A percentile compares a stretch with the other conserved stretches of the same genome.
Evolutionary conservation across 2,888 invertebrate species (phyloP).

Genomic region (Calameuta idolon): DNA sequence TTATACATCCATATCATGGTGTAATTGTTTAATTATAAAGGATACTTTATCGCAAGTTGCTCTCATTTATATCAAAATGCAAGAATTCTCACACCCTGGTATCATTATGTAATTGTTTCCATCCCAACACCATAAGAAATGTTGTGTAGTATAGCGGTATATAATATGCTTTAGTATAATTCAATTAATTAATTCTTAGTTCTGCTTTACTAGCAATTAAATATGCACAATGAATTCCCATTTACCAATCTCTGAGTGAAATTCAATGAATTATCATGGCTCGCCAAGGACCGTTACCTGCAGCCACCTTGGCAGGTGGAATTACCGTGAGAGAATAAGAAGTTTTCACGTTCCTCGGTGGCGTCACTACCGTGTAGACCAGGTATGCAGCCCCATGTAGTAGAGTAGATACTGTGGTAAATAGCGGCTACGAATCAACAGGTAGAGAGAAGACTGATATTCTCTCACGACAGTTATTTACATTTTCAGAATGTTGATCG

Average conservation of each 20-base stretch:
- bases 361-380: conserved; percentile 24
- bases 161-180: background rate
- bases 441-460: conserved; percentile 14
- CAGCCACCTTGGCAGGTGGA: conserved; percentile 11
- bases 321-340: conserved; percentile 24
- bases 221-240: background rate
- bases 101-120: background rate
- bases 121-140: background rate
- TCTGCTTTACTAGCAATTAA: background rate
- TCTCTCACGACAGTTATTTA: background rate
- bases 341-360: conserved; percentile 28
- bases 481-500: background rate
- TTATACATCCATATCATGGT: background rate
- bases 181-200: background rate
- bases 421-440: conserved; percentile 31
- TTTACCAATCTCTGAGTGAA: background rate
- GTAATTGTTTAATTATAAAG: background rate
- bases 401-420: conserved; percentile 15
- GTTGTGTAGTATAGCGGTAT: background rate
- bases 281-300: background rate
- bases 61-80: background rate
- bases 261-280: background rate
- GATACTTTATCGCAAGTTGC: background rate
- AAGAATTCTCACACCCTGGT: background rate
- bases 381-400: conserved; percentile 10